Percentiles rank a stretch among this genome's conserved stretches.
phyloP scores from a whole-genome alignment of 2,797 vertebrate species.

The Myotis daubentonii region DNA sequence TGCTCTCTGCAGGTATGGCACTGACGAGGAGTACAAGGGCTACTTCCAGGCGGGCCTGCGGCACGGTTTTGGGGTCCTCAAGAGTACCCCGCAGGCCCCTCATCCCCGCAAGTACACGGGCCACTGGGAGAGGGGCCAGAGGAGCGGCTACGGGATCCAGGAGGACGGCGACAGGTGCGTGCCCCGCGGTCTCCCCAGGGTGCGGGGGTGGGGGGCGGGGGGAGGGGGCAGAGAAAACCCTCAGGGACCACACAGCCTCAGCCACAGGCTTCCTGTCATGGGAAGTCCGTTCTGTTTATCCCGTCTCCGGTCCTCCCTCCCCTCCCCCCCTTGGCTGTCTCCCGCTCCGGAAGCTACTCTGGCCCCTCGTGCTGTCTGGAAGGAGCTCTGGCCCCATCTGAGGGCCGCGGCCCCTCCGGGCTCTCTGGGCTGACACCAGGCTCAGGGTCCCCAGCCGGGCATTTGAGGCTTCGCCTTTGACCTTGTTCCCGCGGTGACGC shows the following conservation, averaged over 20 bases:
- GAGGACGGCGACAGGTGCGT: conserved; percentile 84
- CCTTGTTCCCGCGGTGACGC: fast-evolving
- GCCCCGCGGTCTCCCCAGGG: fast-evolving
- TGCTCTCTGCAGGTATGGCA: conserved; percentile 83
- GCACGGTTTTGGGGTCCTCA: conserved; percentile 87
- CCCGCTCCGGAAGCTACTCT: background rate
- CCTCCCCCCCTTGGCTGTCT: fast-evolving
- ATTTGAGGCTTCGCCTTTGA: background rate
- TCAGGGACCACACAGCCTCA: background rate
- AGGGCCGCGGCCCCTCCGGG: background rate
- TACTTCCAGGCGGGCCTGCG: conserved; percentile 84
- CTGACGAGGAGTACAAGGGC: conserved; percentile 85
- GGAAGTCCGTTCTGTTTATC: background rate
- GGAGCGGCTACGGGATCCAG: conserved; percentile 85
- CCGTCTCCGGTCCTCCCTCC: background rate
- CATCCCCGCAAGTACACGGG: conserved; percentile 84
- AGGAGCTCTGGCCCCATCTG: background rate
- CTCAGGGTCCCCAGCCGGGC: background rate
- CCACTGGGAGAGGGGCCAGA: conserved; percentile 86
- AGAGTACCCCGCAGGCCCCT: conserved; percentile 57
- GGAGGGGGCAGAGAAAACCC: background rate
- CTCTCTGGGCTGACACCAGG: background rate
- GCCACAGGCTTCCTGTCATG: background rate
- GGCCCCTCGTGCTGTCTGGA: fast-evolving
- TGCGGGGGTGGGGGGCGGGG: fast-evolving